phyloP scores from a whole-genome alignment of 2,888 invertebrate species.

The Poecilobothrus nobilitatus region DNA sequence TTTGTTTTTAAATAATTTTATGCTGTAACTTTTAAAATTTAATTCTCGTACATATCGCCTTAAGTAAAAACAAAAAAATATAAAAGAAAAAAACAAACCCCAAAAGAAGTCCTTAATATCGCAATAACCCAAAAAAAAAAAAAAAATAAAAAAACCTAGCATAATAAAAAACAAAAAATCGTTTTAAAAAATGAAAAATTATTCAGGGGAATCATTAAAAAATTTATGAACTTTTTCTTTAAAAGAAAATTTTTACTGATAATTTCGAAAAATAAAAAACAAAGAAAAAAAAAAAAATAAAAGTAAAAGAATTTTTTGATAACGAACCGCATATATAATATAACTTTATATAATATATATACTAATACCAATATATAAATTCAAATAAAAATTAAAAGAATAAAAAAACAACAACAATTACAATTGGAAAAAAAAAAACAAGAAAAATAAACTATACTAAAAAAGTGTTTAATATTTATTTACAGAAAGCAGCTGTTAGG shows the following conservation, averaged over 20 bases:
- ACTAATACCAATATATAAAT: no score
- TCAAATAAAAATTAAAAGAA: no score
- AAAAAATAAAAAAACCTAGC: neutral
- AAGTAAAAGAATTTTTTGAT: neutral
- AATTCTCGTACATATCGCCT: neutral
- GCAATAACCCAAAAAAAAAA: neutral
- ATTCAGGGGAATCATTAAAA: neutral
- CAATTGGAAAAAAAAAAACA: neutral
- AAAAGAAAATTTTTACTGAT: no score
- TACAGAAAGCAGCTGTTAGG: neutral
- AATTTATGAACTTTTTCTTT: neutral
- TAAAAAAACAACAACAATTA: neutral
- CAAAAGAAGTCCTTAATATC: no score
- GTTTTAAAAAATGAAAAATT: neutral
- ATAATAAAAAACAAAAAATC: neutral
- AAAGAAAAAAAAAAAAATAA: neutral
- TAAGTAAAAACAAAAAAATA: neutral
- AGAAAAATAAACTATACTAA: neutral
- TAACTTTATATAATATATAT: no score
- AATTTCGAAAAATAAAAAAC: no score
- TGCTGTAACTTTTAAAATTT: no score
- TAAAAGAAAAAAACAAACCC: no score
- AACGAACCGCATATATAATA: no score
- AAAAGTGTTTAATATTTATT: neutral
- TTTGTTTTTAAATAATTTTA: no score